Evolutionary conservation across 2,113 vertebrate species (phyloP).

Genomic region (Microcebus jonahi): DNA sequence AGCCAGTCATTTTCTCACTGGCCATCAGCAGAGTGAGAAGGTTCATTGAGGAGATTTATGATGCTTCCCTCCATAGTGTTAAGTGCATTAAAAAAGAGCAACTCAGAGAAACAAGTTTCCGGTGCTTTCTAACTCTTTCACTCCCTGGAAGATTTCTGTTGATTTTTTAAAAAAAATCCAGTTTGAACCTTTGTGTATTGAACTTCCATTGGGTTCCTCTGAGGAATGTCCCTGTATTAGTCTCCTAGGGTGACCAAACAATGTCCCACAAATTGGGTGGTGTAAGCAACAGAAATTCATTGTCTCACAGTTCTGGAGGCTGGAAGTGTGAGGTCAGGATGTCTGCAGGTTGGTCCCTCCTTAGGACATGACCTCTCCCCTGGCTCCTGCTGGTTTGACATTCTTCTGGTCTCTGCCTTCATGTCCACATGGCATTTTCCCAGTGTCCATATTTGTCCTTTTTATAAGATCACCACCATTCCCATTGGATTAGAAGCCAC

Average conservation of each 20-base stretch:
- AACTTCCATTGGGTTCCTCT: not conserved
- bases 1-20: not conserved
- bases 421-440: fast-evolving
- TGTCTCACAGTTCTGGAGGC: not conserved
- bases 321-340: not conserved
- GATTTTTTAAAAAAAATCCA: not conserved
- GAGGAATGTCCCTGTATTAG: not conserved
- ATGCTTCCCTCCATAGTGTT: not conserved
- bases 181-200: not conserved
- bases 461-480: not conserved
- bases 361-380: fast-evolving
- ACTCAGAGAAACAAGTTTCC: not conserved
- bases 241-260: not conserved
- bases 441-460: not conserved
- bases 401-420: not conserved
- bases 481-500: not conserved
- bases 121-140: not conserved
- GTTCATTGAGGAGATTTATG: not conserved
- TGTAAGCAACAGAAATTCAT: not conserved
- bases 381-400: not conserved
- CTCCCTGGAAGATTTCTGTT: not conserved
- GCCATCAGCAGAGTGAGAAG: not conserved
- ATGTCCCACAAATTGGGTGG: too few relatives aligned
- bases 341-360: not conserved
- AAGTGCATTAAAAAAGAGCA: not conserved